Evolutionary conservation across 2,113 vertebrate species (phyloP).

Genomic region (Pelobates fuscus): DNA sequence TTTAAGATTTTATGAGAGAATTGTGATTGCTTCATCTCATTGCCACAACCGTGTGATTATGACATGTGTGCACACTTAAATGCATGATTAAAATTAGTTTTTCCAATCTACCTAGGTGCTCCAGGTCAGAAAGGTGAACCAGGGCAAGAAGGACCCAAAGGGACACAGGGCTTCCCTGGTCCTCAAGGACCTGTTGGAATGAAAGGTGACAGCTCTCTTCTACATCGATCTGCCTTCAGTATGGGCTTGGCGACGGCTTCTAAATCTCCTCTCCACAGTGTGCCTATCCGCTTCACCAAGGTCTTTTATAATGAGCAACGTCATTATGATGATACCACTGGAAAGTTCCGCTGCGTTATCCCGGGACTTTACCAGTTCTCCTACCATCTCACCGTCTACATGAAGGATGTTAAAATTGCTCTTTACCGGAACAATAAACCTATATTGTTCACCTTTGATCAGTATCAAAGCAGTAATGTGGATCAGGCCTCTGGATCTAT

Average conservation of each 20-base stretch:
- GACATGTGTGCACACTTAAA: too few relatives aligned
- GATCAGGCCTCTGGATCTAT: conserved; percentile 78
- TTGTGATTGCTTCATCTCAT: too few relatives aligned
- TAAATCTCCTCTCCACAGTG: conserved; percentile 57
- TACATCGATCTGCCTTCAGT: conserved; percentile 78
- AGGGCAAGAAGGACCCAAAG: conserved; percentile 62
- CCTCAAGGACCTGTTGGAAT: conserved; percentile 68
- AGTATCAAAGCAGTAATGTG: conserved; percentile 73
- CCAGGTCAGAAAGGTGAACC: conserved; percentile 66
- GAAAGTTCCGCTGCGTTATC: conserved; percentile 78
- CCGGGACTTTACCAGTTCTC: conserved; percentile 76
- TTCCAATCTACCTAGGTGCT: conserved; percentile 60
- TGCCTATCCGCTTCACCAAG: conserved; percentile 80
- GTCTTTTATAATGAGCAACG: conserved; percentile 79
- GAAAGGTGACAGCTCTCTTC: conserved; percentile 66
- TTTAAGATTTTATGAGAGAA: too few relatives aligned
- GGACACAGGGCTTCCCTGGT: conserved; percentile 68
- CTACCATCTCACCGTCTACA: conserved; percentile 80
- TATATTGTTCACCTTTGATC: conserved; percentile 74
- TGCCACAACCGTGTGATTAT: too few relatives aligned
- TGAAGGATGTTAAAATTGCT: conserved; percentile 73
- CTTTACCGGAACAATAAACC: conserved; percentile 75
- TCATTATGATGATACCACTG: conserved; percentile 74
- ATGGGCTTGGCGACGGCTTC: conserved; percentile 64
- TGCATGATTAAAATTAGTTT: neutral